Base-by-base conservation (phyloP, 2,797 vertebrate species). In the Myiotriccus ornatus region DNA sequence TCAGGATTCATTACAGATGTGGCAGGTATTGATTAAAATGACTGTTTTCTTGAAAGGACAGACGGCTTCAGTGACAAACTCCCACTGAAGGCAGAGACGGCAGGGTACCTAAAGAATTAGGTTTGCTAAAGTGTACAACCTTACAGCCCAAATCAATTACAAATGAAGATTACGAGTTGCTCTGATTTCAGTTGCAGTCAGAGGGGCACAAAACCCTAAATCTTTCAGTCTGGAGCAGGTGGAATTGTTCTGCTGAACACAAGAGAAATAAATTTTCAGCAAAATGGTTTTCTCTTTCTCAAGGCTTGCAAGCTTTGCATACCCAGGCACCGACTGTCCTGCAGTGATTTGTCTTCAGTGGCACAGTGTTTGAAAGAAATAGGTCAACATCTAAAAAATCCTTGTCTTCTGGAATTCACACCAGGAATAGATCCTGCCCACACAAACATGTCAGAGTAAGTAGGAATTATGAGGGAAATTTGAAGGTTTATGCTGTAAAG, bases 251-350 rank as follows among this genome's bases (percentile, higher is more conserved):
- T 67, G 55, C 50, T 91, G 80, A 88, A 93, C 12, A 2, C 18
- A 88, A 82, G 17, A 46, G 46, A 94, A 95, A 90, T 81, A 91
- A 81, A 56, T 92, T 63, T 92, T 84, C 77, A 65, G 80, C 30
- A 93, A 78, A 91, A 84, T n/a, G 16, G 14, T 68, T 93, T 74
- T 80, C 34, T 80, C 63, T 84, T 49, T 64, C 50, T 30, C 53
- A 55, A 74, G 59, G 44, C 60, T 65, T 35, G 49, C 32, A 62
- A 56, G 49, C 7, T 91, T 86, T 76, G 35, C 80, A 86, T 46
- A 27, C n/a, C 39, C 65, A 69, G 81, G 63, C 84, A 92, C 57
- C 73, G 76, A 39, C 4, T 13, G 37, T 2, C 65, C 20, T 6
- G 3, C 22, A 53, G 59, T 41, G n/a, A 90, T 82, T 84, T 87